phyloP scores from a whole-genome alignment of 2,113 vertebrate genomes.

The Brachionichthys hirsutus region DNA sequence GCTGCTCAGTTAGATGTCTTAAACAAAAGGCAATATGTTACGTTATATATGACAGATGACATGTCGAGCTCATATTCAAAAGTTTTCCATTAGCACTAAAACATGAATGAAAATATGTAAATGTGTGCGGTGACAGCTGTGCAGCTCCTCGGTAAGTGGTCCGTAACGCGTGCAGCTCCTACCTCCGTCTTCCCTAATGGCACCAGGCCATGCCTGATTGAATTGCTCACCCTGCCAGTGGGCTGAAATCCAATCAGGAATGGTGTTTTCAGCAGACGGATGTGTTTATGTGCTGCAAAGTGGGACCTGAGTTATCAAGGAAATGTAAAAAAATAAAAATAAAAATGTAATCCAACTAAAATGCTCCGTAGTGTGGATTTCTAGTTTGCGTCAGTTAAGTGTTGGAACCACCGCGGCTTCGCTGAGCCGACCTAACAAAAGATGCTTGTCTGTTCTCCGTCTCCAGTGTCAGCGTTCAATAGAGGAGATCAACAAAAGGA shows the following conservation, averaged over 20 bases:
- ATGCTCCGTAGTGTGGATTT: not conserved
- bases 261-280: slow-evolving; percentile 27
- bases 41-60: not conserved
- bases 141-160: slow-evolving; percentile 11
- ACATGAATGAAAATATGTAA: not conserved
- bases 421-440: slow-evolving; percentile 42
- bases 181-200: slow-evolving; percentile 40
- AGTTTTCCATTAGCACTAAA: not conserved
- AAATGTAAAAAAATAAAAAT: not conserved
- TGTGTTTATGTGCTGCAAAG: not conserved
- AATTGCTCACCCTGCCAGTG: slow-evolving; percentile 25
- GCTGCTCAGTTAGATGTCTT: slow-evolving; percentile 9
- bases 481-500: slow-evolving; percentile 44
- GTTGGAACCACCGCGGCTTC: slow-evolving; percentile 8
- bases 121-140: slow-evolving; percentile 34
- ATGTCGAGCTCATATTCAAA: not conserved
- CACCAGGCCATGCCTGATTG: slow-evolving; percentile 30
- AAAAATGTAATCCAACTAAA: not conserved
- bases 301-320: not conserved
- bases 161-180: not conserved
- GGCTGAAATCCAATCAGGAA: slow-evolving; percentile 35
- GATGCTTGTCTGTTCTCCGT: slow-evolving; percentile 47
- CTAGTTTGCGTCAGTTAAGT: slow-evolving; percentile 6
- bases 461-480: slow-evolving; percentile 55
- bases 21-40: not conserved